Base-by-base conservation (phyloP, 1,140 invertebrate genomes). In the Euura saliciscinereae region DNA sequence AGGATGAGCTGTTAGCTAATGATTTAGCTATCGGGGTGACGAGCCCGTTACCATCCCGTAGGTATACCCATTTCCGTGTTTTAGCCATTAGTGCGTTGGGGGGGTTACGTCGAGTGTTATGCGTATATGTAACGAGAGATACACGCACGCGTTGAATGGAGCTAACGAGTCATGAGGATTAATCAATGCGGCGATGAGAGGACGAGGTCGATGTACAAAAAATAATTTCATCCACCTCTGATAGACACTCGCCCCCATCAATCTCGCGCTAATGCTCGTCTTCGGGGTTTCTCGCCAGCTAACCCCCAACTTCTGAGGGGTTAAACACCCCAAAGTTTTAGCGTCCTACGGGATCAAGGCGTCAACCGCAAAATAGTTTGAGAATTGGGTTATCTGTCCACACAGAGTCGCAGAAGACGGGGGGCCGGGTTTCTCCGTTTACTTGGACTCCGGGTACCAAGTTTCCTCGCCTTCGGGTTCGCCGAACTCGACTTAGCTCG, bases 301-400 rank as follows among this genome's bases (percentile, higher is more conserved):
- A 28, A 28, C 28, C 28, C 28, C 28, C 28, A 28, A 28, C 28
- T 28, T 28, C 28, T 28, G 28, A 28, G 28, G 28, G 28, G 28
- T 28, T 28, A 28, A 28, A 28, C 28, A 28, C 28, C 28, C 28
- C 1, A n/a, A 59, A 59, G 51, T 59, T 59, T 59, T 59, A n/a
- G 51, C 13, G 8, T n/a, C 51, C 10, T 8, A 59, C 51, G 51
- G 51, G 51, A 59, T 59, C 51, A 59, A 59, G 51, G 51, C 51
- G 13, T 59, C 51, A 59, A 59, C 51, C 6, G 13, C 51, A n/a
- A 59, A 59, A 59, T 59, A 59, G 51, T 59, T 59, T 59, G 3
- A 59, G 51, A 59, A 59, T 59, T 59, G 51, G 51, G 51, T 59
- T 59, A 59, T 59, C 51, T 59, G 51, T 59, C 51, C 51, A n/a